Evolutionary conservation across 2,113 vertebrate genomes (phyloP).

Genomic region (Fulmarus glacialis): DNA sequence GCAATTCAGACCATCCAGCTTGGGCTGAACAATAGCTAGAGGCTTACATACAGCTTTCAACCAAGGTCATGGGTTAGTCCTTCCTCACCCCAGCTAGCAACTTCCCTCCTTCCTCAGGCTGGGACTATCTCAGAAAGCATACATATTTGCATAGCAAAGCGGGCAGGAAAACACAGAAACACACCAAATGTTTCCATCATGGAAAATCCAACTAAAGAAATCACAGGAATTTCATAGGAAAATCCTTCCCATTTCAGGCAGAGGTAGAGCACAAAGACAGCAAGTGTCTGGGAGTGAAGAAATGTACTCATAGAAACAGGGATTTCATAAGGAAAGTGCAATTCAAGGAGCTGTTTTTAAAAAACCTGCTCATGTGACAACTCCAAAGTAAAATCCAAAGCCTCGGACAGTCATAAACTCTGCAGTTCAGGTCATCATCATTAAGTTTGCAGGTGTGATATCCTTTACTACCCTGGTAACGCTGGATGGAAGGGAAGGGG

Average conservation of each 20-base stretch:
- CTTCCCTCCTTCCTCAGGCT: background rate
- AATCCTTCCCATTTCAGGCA: background rate
- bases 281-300: background rate
- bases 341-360: background rate
- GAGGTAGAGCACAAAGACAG: background rate
- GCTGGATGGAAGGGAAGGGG: background rate
- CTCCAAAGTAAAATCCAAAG: background rate
- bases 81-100: background rate
- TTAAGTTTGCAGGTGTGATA: background rate
- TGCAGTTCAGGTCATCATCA: background rate
- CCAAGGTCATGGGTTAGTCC: slow-evolving; percentile 16
- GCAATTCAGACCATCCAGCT: background rate
- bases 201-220: background rate
- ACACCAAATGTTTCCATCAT: background rate
- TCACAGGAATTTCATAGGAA: background rate
- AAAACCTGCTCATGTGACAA: background rate
- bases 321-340: background rate
- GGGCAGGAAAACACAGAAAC: background rate
- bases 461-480: background rate
- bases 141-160: background rate
- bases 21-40: background rate
- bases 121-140: background rate
- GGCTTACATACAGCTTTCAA: background rate
- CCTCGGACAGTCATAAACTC: background rate
- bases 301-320: background rate